Evolutionary conservation across 2,888 invertebrate species (phyloP), one percentile per base, ranked within the genome.

Genomic region (Theretra japonica): DNA sequence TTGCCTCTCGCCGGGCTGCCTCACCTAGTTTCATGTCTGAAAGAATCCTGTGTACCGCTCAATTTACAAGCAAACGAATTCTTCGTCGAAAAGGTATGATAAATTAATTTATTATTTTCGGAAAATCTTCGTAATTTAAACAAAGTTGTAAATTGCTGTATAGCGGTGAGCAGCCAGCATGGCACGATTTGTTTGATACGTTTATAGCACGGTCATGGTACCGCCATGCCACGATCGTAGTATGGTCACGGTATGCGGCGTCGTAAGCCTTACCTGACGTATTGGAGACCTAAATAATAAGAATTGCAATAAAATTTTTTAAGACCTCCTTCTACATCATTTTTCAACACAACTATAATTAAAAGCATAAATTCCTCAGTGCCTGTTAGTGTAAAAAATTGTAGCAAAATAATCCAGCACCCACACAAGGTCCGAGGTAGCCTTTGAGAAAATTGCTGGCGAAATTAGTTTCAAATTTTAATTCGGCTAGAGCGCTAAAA

Each of bases 1-100:
- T 90, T 98, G 30, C 97, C 98, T 0, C 95, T 95, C 75, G 96
- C 98, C 0, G 98, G 98, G 81, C 97, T 99, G 84, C 96, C 96
- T 0, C 96, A 80, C 68, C 78, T 95, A 25, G 93, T 94, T 0
- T 72, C 77, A 0, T 90, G 93, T 76, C 83, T 94, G 15, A 90
- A 92, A 69, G 96, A 97, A 80, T 95, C 95, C 0, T 98, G 97
- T 80, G 94, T 91, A 0, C 92, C 91, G 23, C 96, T 96, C 70
- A 99, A 99, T 84, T 94, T 98, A 41, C 98, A 99, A 88, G 97
- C 97, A 74, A 97, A 97, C 0, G 95, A 96, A 0, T 97, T 97
- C 92, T 98, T 99, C 86, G 90, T 98, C 80, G 98, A 98, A 88
- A 99, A 94, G 90, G 94, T 93, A 81, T 70, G n/a, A 30, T 8